Evolutionary conservation across 2,888 invertebrate genomes (phyloP).

Genomic region (Rhagonycha lutea): DNA sequence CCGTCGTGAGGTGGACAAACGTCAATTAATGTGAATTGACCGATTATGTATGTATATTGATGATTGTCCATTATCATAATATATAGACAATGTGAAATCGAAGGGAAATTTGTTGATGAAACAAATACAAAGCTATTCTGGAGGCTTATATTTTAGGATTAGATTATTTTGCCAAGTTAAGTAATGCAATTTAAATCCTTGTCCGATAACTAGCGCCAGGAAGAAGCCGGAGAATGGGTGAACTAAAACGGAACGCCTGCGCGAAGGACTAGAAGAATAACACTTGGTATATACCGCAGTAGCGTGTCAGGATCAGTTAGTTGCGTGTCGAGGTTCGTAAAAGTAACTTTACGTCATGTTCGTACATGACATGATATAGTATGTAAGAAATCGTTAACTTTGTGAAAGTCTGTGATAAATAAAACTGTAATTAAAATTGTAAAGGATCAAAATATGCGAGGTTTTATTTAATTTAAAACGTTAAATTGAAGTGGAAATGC

Average conservation of each 20-base stretch:
- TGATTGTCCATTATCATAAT: neutral
- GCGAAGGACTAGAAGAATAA: conserved; percentile 28
- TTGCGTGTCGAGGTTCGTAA: conserved; percentile 43
- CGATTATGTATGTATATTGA: too few relatives aligned
- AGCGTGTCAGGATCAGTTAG: conserved; percentile 44
- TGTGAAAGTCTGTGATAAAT: conserved; percentile 2
- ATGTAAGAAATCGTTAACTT: neutral
- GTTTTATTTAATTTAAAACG: neutral
- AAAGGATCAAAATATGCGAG: neutral
- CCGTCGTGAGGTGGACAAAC: neutral
- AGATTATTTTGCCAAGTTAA: neutral
- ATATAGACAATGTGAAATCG: neutral
- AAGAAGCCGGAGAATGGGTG: neutral
- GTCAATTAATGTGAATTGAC: neutral
- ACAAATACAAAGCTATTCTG: neutral
- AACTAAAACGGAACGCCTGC: conserved; percentile 25
- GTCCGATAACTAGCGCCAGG: neutral
- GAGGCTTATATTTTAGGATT: neutral
- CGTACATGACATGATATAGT: neutral
- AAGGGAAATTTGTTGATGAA: neutral
- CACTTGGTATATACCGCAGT: conserved; percentile 50
- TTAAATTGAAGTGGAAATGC: conserved; percentile 11
- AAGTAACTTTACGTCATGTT: conserved; percentile 20
- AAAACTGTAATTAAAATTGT: neutral
- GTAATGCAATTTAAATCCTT: neutral